A percentile compares a stretch with the other conserved stretches of the same genome.
phyloP scores from a whole-genome alignment of 2,888 invertebrate species.

The Charanyca ferruginea region DNA sequence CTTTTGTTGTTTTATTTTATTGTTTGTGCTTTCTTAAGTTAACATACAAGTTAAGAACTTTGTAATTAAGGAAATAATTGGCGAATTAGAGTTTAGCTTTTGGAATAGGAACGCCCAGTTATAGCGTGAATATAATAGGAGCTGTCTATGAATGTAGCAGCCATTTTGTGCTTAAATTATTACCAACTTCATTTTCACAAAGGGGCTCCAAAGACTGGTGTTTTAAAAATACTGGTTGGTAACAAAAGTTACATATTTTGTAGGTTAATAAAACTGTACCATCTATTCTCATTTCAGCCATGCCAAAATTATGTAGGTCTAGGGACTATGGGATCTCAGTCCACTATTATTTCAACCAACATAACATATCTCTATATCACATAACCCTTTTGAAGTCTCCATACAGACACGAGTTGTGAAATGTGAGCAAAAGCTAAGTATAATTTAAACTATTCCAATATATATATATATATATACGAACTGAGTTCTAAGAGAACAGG shows the following conservation, averaged over 20 bases:
- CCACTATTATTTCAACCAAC: background rate
- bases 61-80: constrained; percentile 25
- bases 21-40: constrained; percentile 26
- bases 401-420: constrained; percentile 4
- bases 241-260: no score
- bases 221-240: no score
- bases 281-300: background rate
- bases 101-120: constrained; percentile 27
- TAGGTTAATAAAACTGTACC: no score
- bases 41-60: constrained; percentile 27
- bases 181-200: constrained; percentile 40
- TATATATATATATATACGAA: no score
- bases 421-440: constrained; percentile 4
- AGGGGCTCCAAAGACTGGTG: constrained; percentile 17
- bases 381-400: constrained; percentile 10
- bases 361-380: background rate
- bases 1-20: constrained; percentile 12
- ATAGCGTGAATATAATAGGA: constrained; percentile 39
- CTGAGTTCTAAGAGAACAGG: constrained; percentile 21
- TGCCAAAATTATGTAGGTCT: background rate
- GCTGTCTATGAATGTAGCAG: constrained; percentile 3
- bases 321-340: background rate
- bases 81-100: constrained; percentile 42
- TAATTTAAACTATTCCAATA: constrained; percentile 46
- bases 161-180: constrained; percentile 30